Conservation (phyloP, 2,113 vertebrate genomes). For the Cyrtonyx montezumae region DNA sequence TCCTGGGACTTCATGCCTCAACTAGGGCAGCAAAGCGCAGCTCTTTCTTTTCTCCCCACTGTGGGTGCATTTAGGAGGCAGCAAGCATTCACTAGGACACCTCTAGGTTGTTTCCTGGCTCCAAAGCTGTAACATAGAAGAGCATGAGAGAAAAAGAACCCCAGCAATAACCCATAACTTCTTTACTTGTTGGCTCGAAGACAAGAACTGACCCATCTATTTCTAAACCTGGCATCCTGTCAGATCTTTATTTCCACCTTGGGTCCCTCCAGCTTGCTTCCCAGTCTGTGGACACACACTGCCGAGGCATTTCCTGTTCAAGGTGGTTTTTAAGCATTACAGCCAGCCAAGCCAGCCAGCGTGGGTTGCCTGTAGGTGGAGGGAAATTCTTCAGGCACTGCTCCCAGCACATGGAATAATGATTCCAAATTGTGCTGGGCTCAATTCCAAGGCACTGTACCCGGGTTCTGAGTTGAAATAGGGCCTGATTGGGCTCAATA, state of each 20-base stretch:
- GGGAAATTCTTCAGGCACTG: conserved; percentile 74
- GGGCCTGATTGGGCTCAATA: conserved; percentile 13
- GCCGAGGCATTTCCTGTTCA: conserved; percentile 77
- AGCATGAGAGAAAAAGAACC: neutral
- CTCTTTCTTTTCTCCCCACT: neutral
- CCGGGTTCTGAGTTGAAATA: conserved; percentile 54
- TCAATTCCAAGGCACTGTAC: conserved; percentile 55
- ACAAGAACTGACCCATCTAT: conserved; percentile 60
- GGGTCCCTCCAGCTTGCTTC: conserved; percentile 62
- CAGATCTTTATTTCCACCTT: conserved; percentile 69
- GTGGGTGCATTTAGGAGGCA: neutral
- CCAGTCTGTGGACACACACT: conserved; percentile 67
- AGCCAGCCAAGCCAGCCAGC: conserved; percentile 64
- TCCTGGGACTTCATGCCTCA: neutral
- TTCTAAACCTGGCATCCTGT: conserved; percentile 58
- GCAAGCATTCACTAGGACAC: neutral
- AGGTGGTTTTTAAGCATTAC: conserved; percentile 65
- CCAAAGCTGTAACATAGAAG: neutral
- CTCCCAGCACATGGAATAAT: conserved; percentile 66
- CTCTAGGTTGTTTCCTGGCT: neutral
- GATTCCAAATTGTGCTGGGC: conserved; percentile 47
- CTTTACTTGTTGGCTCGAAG: conserved; percentile 24
- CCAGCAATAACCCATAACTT: neutral
- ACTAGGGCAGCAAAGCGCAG: neutral
- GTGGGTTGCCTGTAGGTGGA: conserved; percentile 74